Percentiles rank a stretch among this genome's conserved stretches.
Conservation (phyloP, 2,888 invertebrate species). For the Mayetiola destructor region DNA sequence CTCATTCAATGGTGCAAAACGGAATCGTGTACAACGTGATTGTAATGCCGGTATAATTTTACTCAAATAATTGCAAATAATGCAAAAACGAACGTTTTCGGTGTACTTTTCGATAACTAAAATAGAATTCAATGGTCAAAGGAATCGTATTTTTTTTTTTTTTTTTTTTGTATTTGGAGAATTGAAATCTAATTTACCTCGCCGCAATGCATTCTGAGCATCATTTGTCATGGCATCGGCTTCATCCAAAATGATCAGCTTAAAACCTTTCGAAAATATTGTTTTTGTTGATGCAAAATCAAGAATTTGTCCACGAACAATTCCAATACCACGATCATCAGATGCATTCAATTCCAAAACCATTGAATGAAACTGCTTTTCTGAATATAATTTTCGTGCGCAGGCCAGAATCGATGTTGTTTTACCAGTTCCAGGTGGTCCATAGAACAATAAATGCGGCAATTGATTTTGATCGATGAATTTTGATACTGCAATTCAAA, state of each 20-base stretch:
- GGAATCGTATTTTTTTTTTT: background rate
- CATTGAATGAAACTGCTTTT: constrained; percentile 74
- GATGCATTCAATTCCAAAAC: constrained; percentile 92
- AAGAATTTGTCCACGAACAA: constrained; percentile 84
- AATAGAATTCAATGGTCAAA: constrained; percentile 24
- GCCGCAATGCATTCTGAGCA: constrained; percentile 93
- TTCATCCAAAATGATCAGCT: constrained; percentile 93
- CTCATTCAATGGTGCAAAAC: constrained; percentile 79
- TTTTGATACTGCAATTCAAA: constrained; percentile 49
- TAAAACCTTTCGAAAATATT: constrained; percentile 85
- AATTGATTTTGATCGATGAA: constrained; percentile 84
- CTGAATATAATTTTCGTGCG: constrained; percentile 76
- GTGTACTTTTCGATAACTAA: constrained; percentile 98
- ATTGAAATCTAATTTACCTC: constrained; percentile 48
- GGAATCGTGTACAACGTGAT: constrained; percentile 91
- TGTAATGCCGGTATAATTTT: constrained; percentile 98
- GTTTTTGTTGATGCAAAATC: constrained; percentile 95
- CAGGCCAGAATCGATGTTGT: constrained; percentile 95
- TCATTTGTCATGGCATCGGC: constrained; percentile 99
- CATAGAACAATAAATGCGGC: constrained; percentile 93
- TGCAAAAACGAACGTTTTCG: constrained; percentile 94
- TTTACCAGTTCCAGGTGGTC: constrained; percentile 97
- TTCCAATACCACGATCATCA: constrained; percentile 93
- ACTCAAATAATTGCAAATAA: constrained; percentile 96
- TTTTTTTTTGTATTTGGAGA: background rate